Conservation (phyloP, 2,888 invertebrate genomes). For the Koerneria pararmatus region DNA sequence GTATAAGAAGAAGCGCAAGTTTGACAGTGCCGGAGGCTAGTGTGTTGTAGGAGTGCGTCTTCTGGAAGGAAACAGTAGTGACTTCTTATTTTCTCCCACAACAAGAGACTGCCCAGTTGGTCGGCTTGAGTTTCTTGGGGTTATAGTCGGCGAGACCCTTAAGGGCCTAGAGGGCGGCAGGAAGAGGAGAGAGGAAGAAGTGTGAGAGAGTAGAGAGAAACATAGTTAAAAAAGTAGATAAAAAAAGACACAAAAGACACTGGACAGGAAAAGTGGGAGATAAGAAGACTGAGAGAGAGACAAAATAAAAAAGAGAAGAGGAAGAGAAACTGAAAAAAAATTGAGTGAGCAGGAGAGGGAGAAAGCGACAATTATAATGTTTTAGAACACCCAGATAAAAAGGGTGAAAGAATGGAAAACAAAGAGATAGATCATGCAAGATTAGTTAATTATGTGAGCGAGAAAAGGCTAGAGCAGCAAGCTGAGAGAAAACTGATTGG, state of each 20-base stretch:
- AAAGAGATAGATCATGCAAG: no score
- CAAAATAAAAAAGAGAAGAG: not conserved
- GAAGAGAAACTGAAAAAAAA: not conserved
- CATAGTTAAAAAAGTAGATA: not conserved
- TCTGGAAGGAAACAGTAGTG: not conserved
- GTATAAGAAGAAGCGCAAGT: not conserved
- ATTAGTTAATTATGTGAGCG: no score
- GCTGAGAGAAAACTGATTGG: no score
- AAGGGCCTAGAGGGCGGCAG: slow-evolving; percentile 49
- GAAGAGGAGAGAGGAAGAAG: slow-evolving; percentile 20
- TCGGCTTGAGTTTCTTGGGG: slow-evolving; percentile 50
- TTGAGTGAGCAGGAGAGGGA: no score
- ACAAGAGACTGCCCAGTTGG: slow-evolving; percentile 24
- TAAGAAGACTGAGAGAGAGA: slow-evolving; percentile 4
- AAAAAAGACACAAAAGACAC: not conserved
- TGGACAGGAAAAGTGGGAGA: not conserved
- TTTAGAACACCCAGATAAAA: no score
- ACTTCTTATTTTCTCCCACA: not conserved
- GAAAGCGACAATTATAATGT: no score
- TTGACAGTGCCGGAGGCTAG: not conserved
- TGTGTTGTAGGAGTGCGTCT: no score
- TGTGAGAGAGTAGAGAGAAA: not conserved
- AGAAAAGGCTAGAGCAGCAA: no score
- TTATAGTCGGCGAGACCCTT: slow-evolving; percentile 54
- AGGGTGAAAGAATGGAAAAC: no score